Evolutionary conservation across 2,888 invertebrate genomes (phyloP), one percentile per base, ranked within the genome.

Genomic region (Morpho achilles): DNA sequence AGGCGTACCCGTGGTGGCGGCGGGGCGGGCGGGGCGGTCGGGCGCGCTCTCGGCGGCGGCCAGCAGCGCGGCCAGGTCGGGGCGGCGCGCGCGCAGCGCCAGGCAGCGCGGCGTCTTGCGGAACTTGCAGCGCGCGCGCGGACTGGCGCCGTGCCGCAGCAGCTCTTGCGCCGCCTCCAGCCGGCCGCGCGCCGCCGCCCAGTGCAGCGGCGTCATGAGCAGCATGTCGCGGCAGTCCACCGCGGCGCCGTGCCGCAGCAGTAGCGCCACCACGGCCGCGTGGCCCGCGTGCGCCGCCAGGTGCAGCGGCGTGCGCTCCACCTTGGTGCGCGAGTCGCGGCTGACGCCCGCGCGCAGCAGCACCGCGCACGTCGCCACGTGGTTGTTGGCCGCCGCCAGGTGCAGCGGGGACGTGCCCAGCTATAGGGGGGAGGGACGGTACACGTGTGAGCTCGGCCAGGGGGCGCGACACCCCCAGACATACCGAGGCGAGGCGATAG

Each of bases 271-370:
- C 69, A 97, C 95, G 62, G 92, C 91, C 58, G 93, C 86, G 82
- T 97, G 95, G 0, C 98, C 98, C 72, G 95, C 96, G 76, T 94
- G 94, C 3, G 96, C 95, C 43, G 98, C 98, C 77, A 97, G 93
- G 87, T 98, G 98, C 67, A 98, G 86, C 41, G 98, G 96, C 22
- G 98, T 98, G 72, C 97, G 93, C 78, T 98, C 97, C 72, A 97
- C 96, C 91, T 98, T 98, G 40, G 97, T 98, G 73, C 96, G 92
- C 1, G 96, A 95, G 91, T 98, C 98, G 68, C 96, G 93, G 56
- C 96, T 95, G 67, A 97, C 96, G 57, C 98, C 98, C 16, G 97
- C 96, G 64, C 95, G 91, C 60, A 98, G 88, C 62, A 98, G 91
- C 69, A 96, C 94, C 72, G 95, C 95, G 69, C 96, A 96, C 52